Conservation (phyloP, 2,113 vertebrate genomes). For the Myanophis thanlyinensis region DNA sequence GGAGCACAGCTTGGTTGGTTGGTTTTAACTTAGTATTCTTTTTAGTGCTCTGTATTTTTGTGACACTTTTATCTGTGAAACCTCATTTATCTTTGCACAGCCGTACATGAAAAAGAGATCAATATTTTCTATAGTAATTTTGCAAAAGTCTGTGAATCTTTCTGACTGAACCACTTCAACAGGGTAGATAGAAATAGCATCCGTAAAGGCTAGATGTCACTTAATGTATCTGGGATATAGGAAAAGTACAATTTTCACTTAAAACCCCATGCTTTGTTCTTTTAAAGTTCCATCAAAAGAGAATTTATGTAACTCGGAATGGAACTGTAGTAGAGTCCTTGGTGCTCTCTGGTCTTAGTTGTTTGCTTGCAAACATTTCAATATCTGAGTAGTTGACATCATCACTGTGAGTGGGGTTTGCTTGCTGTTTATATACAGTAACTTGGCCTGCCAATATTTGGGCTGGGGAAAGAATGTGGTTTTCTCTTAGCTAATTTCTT, state of each 20-base stretch:
- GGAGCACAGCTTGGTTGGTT: not conserved
- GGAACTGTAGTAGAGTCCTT: not conserved
- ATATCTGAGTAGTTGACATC: not conserved
- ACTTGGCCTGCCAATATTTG: not conserved
- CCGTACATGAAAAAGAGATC: not conserved
- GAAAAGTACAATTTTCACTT: not conserved
- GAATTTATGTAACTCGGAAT: not conserved
- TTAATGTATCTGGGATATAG: not conserved
- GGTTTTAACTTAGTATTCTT: slow-evolving; percentile 8
- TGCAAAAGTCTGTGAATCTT: not conserved
- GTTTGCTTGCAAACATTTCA: not conserved
- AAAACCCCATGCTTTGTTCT: not conserved
- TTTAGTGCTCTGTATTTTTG: not conserved
- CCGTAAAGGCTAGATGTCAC: not conserved
- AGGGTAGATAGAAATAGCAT: not conserved
- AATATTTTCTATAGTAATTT: not conserved
- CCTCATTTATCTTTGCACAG: not conserved
- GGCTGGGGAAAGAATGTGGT: not conserved
- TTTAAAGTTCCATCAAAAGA: not conserved
- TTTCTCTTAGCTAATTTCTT: not conserved
- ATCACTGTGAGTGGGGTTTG: not conserved
- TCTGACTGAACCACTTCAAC: not conserved
- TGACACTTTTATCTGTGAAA: not conserved
- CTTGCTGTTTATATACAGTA: not conserved
- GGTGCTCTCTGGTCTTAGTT: not conserved